phyloP scores from a whole-genome alignment of 2,113 vertebrate genomes.

The Daubentonia madagascariensis region DNA sequence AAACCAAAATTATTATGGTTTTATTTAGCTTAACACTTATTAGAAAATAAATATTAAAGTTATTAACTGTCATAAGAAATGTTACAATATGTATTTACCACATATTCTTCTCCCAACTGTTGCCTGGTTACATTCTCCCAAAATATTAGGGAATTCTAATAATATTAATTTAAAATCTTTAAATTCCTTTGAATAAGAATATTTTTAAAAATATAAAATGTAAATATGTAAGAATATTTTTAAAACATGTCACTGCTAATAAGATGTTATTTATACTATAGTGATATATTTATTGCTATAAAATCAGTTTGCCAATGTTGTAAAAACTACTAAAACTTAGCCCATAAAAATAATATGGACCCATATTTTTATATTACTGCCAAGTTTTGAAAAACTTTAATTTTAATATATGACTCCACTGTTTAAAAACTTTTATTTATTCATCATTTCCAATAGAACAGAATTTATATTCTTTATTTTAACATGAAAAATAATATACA shows the following conservation, averaged over 20 bases:
- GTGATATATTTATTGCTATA: background rate
- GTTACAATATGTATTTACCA: background rate
- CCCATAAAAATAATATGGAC: background rate
- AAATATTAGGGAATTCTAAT: background rate
- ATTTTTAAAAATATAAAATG: background rate
- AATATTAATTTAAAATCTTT: background rate
- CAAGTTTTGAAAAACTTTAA: background rate
- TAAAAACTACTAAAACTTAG: constrained; percentile 36
- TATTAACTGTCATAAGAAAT: background rate
- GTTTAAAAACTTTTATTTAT: background rate
- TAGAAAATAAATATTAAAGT: background rate
- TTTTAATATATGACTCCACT: background rate
- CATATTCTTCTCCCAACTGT: background rate
- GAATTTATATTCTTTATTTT: background rate
- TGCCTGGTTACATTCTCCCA: background rate
- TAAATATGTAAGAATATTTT: background rate
- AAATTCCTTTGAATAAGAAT: background rate
- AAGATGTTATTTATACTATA: background rate
- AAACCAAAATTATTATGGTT: background rate
- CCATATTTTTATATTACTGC: background rate
- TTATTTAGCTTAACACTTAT: background rate
- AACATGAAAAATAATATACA: background rate
- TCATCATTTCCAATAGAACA: background rate
- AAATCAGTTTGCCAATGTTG: background rate
- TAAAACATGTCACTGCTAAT: background rate